Evolutionary conservation across 2,797 vertebrate genomes (phyloP), one percentile per base, ranked within the genome.

Genomic region (Onychomys torridus): DNA sequence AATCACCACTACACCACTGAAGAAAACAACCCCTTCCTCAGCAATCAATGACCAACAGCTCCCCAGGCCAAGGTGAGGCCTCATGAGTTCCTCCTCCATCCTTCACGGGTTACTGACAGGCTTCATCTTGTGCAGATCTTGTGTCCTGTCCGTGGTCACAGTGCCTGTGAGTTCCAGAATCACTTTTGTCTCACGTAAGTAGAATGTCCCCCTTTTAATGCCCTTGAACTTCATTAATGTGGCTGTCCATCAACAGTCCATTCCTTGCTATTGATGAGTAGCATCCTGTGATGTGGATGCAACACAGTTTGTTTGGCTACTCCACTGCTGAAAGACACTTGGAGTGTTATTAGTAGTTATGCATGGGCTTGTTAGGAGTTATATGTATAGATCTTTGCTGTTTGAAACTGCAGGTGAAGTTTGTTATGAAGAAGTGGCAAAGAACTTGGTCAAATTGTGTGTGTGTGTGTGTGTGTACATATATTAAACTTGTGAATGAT

Each of bases 291-390:
- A 4, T 32, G 43, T 67, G 25, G 34, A 59, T 23, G 1, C 11
- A 46, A 34, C n/a, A 79, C 21, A 85, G 29, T 91, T 73, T 75
- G 46, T 59, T 79, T 95, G 94, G 52, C 7, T 61, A 43, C 57
- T 85, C 17, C 27, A 34, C 23, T 96, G n/a, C 55, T 71, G 55
- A 96, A 93, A 32, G 43, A 34, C 59, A 78, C 95, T 89, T 94
- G 46, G 63, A 65, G 76, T 73, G 11, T 82, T 77, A 52, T 75
- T 55, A 27, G 32, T 12, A 77, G 69, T 91, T 86, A 65, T 89
- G 6, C 34, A 81, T 65, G 57, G 23, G 13, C 13, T 82, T 95
- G 9, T 43, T 73, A 52, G 34, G 57, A 91, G 71, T 71, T 65
- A 89, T 91, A 40, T 27, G 11, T 9, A 14, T 2, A 94, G 55